Percentiles rank a stretch among this genome's conserved stretches.
Conservation (phyloP, 2,113 vertebrate genomes). For the Hippocampus mohnikei region DNA sequence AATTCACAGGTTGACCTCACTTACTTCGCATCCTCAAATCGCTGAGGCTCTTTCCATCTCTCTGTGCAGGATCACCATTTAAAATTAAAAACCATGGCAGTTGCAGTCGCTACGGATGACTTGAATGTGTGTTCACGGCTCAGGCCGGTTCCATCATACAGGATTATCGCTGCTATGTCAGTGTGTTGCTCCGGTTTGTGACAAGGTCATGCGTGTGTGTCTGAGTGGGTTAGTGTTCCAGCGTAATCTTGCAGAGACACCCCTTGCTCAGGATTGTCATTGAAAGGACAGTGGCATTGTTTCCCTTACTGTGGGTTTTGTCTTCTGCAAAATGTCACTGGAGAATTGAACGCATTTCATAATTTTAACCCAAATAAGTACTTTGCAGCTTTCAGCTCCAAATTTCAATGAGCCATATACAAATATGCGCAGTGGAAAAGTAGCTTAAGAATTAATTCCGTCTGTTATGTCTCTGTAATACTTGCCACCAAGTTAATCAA, state of each 20-base stretch:
- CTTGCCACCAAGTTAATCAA: not conserved
- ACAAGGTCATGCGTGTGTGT: conserved; percentile 24
- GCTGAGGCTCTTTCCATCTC: conserved; percentile 25
- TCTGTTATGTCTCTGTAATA: not conserved
- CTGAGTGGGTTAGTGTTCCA: conserved; percentile 16
- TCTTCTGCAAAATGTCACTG: conserved; percentile 29
- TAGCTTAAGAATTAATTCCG: not conserved
- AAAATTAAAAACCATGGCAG: conserved; percentile 35
- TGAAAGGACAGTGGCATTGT: conserved; percentile 39
- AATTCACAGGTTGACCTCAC: conserved; percentile 66
- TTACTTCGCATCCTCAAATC: conserved; percentile 43
- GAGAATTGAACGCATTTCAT: conserved; percentile 33
- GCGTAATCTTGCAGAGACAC: conserved; percentile 43
- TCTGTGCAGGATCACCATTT: conserved; percentile 29
- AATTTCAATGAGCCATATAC: not conserved
- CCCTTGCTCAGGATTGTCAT: conserved; percentile 38
- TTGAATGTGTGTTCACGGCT: conserved; percentile 30
- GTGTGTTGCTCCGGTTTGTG: conserved; percentile 26
- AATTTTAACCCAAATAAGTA: conserved; percentile 10
- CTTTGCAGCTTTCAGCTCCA: not conserved
- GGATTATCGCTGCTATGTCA: conserved; percentile 38
- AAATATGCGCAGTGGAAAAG: not conserved
- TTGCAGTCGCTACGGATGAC: conserved; percentile 25
- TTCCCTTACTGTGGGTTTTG: conserved; percentile 46
- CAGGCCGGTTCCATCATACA: conserved; percentile 22